Evolutionary conservation across 1,140 invertebrate species (phyloP).

Genomic region (Bombus breviceps): DNA sequence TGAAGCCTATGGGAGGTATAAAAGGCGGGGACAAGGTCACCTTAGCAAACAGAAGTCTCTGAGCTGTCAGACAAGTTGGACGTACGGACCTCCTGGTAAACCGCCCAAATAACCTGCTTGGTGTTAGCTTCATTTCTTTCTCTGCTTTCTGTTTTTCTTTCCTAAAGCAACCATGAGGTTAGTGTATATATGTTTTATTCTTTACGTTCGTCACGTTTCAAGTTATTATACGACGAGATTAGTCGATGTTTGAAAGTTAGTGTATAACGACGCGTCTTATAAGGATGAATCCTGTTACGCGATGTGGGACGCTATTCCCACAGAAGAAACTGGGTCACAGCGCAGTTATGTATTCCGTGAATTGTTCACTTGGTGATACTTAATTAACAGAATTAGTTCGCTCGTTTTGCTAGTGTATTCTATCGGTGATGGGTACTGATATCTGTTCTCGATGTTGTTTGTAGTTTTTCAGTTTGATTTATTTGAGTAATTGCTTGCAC

Average conservation of each 20-base stretch:
- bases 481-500: background rate
- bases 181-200: background rate
- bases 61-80: slow-evolving; percentile 68
- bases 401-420: background rate
- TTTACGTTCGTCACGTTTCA: background rate
- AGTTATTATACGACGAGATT: background rate
- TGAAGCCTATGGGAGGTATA: slow-evolving; percentile 61
- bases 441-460: background rate
- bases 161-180: slow-evolving; percentile 21
- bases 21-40: slow-evolving; percentile 80
- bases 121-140: slow-evolving; percentile 21
- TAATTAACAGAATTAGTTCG: background rate
- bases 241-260: background rate
- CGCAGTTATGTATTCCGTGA: background rate
- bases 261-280: background rate
- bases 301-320: background rate
- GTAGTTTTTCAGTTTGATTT: background rate
- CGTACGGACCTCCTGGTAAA: slow-evolving; percentile 4
- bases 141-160: slow-evolving; percentile 8
- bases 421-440: background rate
- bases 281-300: background rate
- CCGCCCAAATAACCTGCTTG: background rate
- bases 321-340: slow-evolving; percentile 4
- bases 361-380: background rate
- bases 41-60: slow-evolving; percentile 71